Evolutionary conservation across 2,797 vertebrate genomes (phyloP).

Genomic region (Scleropages formosus): DNA sequence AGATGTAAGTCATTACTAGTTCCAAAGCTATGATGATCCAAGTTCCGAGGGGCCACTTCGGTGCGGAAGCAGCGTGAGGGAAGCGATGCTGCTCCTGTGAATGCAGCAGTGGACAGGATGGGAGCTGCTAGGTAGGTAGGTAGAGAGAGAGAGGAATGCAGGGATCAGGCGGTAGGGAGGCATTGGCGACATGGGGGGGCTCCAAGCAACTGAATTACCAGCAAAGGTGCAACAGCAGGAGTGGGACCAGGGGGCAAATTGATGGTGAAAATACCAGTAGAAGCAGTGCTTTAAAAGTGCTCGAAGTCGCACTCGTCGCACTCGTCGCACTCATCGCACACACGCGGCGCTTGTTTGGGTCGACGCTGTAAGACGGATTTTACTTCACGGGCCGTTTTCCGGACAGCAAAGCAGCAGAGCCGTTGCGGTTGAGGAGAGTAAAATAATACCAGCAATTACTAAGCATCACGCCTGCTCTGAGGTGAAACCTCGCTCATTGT

Average conservation of each 20-base stretch:
- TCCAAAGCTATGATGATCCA: background rate
- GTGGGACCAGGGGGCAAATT: background rate
- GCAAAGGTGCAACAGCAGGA: background rate
- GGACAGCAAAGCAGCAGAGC: background rate
- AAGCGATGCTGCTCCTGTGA: background rate
- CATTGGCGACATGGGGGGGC: background rate
- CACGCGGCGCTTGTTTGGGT: background rate
- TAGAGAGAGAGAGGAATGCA: too few relatives aligned
- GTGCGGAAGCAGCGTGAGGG: background rate
- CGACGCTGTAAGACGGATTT: background rate
- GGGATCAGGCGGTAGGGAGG: background rate
- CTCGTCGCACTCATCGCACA: too few relatives aligned
- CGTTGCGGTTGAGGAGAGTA: too few relatives aligned
- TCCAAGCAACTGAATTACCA: background rate
- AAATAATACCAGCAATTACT: background rate
- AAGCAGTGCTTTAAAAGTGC: too few relatives aligned
- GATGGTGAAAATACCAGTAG: background rate
- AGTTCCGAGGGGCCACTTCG: background rate
- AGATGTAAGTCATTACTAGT: slow-evolving; percentile 29
- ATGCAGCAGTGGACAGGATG: background rate
- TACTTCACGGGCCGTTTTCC: background rate
- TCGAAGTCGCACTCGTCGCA: background rate
- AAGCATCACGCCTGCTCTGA: too few relatives aligned
- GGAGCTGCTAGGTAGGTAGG: background rate
- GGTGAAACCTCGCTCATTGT: background rate